phyloP scores from a whole-genome alignment of 2,797 vertebrate species.

The Gambelia wislizenii region DNA sequence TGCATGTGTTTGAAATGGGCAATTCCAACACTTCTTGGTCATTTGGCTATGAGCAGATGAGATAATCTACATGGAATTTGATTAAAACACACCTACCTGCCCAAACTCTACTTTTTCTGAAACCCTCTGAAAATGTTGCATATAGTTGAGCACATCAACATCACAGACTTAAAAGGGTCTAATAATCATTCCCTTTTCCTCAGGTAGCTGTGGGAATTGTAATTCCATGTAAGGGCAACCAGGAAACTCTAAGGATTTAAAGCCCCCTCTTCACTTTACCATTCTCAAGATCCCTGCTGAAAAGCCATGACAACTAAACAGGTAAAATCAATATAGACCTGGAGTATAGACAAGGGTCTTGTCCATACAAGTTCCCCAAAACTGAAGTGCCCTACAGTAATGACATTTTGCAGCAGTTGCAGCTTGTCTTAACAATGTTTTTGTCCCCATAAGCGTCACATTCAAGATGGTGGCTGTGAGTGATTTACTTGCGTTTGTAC shows the following conservation, averaged over 20 bases:
- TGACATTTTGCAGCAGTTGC: too few relatives aligned
- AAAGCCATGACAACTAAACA: neutral
- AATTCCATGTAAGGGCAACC: neutral
- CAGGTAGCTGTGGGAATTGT: neutral
- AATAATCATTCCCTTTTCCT: neutral
- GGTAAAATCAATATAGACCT: neutral
- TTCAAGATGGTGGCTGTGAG: too few relatives aligned
- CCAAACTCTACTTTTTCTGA: neutral
- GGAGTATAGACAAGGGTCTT: neutral
- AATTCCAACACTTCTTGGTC: neutral
- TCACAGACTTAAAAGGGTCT: neutral
- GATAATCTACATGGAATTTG: neutral
- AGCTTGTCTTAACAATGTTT: too few relatives aligned
- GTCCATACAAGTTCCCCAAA: too few relatives aligned
- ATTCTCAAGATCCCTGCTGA: neutral
- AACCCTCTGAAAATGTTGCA: neutral
- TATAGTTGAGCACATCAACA: too few relatives aligned
- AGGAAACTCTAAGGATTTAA: too few relatives aligned
- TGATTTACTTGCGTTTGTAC: too few relatives aligned
- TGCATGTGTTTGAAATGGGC: neutral
- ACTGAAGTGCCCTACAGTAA: too few relatives aligned
- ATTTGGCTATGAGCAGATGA: neutral
- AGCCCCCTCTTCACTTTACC: neutral
- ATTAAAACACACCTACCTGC: too few relatives aligned
- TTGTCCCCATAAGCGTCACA: too few relatives aligned